Conservation (phyloP, 2,888 invertebrate species). For the Drosophila mayaguana region DNA sequence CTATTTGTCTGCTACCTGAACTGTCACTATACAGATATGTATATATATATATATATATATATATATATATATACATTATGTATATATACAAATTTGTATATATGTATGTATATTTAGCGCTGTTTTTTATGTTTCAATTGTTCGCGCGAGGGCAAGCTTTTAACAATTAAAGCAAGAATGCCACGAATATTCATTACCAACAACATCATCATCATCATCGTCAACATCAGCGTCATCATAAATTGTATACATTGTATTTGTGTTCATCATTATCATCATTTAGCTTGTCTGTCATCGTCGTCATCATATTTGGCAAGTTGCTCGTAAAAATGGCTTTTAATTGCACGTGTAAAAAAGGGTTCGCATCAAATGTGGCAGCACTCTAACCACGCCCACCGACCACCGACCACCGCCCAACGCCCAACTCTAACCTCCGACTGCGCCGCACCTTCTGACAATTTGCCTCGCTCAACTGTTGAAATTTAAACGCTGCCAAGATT, state of each 20-base stretch:
- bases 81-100: neutral
- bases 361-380: slow-evolving; percentile 52
- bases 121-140: slow-evolving; percentile 52
- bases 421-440: neutral
- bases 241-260: slow-evolving; percentile 3
- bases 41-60: neutral
- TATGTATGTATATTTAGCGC: neutral
- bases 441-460: neutral
- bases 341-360: slow-evolving; percentile 76
- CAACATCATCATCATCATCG: slow-evolving; percentile 31
- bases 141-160: slow-evolving; percentile 21
- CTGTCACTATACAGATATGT: neutral
- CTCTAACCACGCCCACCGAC: slow-evolving; percentile 12
- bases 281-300: slow-evolving; percentile 50
- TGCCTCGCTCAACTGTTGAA: slow-evolving; percentile 40
- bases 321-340: slow-evolving; percentile 76
- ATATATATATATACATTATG: too few relatives aligned
- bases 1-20: slow-evolving; percentile 22
- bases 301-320: slow-evolving; percentile 72
- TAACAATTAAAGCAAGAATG: slow-evolving; percentile 62
- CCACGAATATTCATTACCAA: slow-evolving; percentile 36
- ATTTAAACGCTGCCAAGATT: slow-evolving; percentile 68
- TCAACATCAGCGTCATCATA: slow-evolving; percentile 15
- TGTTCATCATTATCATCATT: slow-evolving; percentile 26
- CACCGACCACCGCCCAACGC: too few relatives aligned